Evolutionary conservation across 1,140 invertebrate species (phyloP).

Genomic region (Drosophila pallidifrons): DNA sequence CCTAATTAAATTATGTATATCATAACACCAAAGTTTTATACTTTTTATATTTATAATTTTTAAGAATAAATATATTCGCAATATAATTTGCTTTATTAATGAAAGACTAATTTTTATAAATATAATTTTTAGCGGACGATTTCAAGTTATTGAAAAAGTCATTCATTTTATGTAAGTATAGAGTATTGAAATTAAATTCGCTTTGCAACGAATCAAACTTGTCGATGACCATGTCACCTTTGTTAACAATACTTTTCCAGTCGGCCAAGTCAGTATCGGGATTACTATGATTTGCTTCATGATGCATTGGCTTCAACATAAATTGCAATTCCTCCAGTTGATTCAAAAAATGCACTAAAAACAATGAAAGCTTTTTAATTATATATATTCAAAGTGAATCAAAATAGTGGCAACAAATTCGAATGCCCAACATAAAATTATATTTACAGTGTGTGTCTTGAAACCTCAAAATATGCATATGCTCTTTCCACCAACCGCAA

Average conservation of each 20-base stretch:
- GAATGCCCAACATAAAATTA: background rate
- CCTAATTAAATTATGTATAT: background rate
- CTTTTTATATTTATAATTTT: conserved; percentile 12
- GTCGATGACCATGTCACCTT: conserved; percentile 28
- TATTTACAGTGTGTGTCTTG: conserved; percentile 65
- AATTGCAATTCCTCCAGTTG: conserved; percentile 68
- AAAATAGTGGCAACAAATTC: background rate
- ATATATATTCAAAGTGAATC: no score
- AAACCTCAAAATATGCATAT: conserved; percentile 55
- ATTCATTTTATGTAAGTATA: conserved; percentile 12
- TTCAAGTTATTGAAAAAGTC: conserved; percentile 57
- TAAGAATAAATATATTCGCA: background rate
- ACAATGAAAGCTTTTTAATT: background rate
- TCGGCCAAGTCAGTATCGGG: conserved; percentile 59
- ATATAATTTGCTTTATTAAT: background rate
- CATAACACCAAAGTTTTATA: background rate
- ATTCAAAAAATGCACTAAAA: conserved; percentile 64
- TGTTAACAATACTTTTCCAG: conserved; percentile 60
- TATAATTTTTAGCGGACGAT: conserved; percentile 38
- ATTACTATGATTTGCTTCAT: conserved; percentile 61
- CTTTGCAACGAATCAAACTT: background rate
- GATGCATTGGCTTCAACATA: conserved; percentile 67
- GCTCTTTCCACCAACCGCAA: conserved; percentile 72
- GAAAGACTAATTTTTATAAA: conserved; percentile 16
- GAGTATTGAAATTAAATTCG: background rate